Conservation (phyloP, 2,797 vertebrate species). For the Dicrostonyx torquatus region DNA sequence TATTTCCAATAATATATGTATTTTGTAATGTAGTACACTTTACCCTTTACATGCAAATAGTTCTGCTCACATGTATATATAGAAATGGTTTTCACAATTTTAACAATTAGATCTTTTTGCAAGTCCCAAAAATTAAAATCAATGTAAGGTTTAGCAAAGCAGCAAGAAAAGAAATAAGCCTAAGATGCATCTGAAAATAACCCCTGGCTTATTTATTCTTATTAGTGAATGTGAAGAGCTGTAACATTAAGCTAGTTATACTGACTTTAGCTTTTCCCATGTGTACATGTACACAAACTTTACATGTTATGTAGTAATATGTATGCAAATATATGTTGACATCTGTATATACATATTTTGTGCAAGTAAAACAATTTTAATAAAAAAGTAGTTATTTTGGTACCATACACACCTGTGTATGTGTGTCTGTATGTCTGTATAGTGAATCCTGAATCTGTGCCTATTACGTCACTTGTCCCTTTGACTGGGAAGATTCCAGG, state of each 20-base stretch:
- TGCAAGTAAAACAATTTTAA: not conserved
- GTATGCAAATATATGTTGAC: not conserved
- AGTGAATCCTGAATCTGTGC: not conserved
- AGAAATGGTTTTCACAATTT: not conserved
- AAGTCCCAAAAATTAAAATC: not conserved
- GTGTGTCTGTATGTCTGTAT: no score
- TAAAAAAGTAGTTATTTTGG: no score
- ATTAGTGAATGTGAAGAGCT: not conserved
- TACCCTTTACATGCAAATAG: not conserved
- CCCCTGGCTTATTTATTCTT: not conserved
- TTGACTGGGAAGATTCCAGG: fast-evolving
- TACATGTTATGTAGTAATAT: not conserved
- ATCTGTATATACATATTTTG: not conserved
- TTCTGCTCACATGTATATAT: not conserved
- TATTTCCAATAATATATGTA: not conserved
- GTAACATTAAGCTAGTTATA: not conserved
- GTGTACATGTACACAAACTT: not conserved
- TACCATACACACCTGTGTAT: not conserved
- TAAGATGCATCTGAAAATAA: not conserved
- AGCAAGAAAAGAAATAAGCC: not conserved
- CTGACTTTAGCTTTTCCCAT: not conserved
- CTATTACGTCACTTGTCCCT: not conserved
- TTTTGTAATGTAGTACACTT: not conserved
- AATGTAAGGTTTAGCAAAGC: not conserved
- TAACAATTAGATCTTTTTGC: not conserved